Evolutionary conservation across 2,797 vertebrate species (phyloP).

Genomic region (Cheirogaleus major): DNA sequence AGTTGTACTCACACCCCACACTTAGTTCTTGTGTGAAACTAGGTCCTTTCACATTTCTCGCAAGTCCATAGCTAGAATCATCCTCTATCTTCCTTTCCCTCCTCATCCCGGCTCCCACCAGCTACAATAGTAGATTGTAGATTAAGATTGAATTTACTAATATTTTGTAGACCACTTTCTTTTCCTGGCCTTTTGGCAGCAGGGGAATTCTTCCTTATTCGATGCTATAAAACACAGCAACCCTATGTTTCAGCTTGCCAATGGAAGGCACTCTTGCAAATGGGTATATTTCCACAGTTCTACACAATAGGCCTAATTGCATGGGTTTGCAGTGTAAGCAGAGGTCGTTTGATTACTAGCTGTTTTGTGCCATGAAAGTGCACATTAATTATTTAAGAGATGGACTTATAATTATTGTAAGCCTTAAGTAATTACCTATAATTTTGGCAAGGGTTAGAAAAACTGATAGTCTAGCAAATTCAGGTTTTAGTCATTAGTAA

Average conservation of each 20-base stretch:
- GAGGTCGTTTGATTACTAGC: slow-evolving; percentile 87
- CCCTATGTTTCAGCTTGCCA: slow-evolving; percentile 70
- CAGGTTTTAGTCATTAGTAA: slow-evolving; percentile 89
- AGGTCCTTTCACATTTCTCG: not conserved
- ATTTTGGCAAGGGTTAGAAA: slow-evolving; percentile 88
- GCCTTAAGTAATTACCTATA: slow-evolving; percentile 88
- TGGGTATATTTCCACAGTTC: slow-evolving; percentile 81
- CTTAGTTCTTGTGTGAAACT: not conserved
- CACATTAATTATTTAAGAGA: slow-evolving; percentile 88
- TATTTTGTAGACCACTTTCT: not conserved
- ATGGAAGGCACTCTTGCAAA: slow-evolving; percentile 79
- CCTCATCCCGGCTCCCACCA: not conserved
- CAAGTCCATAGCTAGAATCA: not conserved
- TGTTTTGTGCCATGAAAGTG: slow-evolving; percentile 85
- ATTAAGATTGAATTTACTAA: slow-evolving; percentile 35
- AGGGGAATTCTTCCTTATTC: slow-evolving; percentile 66
- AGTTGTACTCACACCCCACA: not conserved
- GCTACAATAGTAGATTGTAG: not conserved
- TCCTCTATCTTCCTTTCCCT: not conserved
- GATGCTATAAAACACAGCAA: slow-evolving; percentile 70
- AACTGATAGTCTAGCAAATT: slow-evolving; percentile 87
- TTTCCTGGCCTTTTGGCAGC: not conserved
- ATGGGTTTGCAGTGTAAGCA: slow-evolving; percentile 79
- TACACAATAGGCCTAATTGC: slow-evolving; percentile 85
- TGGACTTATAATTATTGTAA: slow-evolving; percentile 88